A percentile compares a stretch with the other conserved stretches of the same genome.
These are phyloP conservation scores for Nesoenas mayeri DNA, from an alignment of 2,113 vertebrate species.

Conservation along the genomic window DNA sequence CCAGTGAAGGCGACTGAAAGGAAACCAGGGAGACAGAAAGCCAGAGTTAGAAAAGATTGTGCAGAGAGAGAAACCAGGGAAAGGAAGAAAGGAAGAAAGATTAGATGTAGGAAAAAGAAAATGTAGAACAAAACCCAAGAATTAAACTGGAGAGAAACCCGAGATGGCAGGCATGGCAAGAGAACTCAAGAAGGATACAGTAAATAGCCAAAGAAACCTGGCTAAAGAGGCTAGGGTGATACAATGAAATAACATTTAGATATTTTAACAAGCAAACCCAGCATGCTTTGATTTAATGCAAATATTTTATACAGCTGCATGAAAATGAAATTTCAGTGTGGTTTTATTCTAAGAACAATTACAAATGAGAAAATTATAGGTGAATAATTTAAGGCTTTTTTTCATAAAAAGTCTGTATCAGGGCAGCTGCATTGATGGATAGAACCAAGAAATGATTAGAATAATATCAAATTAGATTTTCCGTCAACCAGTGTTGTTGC, in stretches of 20 bases:
- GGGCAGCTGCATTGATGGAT: background rate
- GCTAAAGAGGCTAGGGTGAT: background rate
- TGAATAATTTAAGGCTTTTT: background rate
- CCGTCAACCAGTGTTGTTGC: background rate
- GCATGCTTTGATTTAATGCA: background rate
- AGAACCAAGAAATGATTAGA: background rate
- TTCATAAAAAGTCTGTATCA: accelerated
- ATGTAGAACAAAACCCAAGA: background rate
- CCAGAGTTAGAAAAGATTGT: background rate
- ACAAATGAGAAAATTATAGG: background rate
- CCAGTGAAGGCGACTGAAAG: slow-evolving; percentile 51
- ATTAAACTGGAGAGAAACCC: background rate
- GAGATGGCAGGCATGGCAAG: background rate
- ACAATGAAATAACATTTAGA: background rate
- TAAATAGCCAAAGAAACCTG: background rate
- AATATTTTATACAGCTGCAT: background rate
- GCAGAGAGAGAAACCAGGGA: background rate
- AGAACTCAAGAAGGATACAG: background rate
- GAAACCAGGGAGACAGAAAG: slow-evolving; percentile 47
- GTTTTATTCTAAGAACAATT: background rate
- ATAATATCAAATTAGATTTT: background rate
- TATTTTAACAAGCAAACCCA: background rate
- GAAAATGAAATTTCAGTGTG: background rate
- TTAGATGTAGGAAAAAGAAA: background rate
- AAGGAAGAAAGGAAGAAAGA: background rate